Base-by-base conservation (phyloP, 2,113 vertebrate species). In the Prionailurus bengalensis region DNA sequence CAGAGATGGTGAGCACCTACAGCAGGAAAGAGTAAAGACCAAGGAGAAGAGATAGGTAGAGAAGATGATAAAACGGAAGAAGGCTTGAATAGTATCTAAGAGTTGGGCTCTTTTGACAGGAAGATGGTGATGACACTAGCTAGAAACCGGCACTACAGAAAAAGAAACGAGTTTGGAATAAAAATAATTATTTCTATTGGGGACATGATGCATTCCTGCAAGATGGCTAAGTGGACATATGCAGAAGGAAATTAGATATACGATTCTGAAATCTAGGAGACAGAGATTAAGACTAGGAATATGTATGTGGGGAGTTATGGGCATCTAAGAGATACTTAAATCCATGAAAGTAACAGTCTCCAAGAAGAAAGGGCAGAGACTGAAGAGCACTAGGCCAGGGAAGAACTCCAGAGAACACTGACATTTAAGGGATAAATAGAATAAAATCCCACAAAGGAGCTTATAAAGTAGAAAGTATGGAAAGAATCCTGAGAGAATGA, bases 131-230 rank as follows among this genome's bases (percentile, higher is more conserved):
- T 33, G 48, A 27, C 66, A 65, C 48, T 87, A 71, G 66, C 42
- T 76, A 80, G 27, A 94, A 88, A 84, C 11, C 84, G 78, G 13
- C 51, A 58, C 33, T 90, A 83, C 27, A 84, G 63, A 25, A 66
- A 66, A 53, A 66, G 39, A 95, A 74, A 83, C 39, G 73, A 48
- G 27, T 94, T 88, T 29, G 45, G 53, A 95, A 42, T 19, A 84
- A 42, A 97, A 95, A 89, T 45, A 84, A 53, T 92, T 45, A 89
- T 65, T 53, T 94, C 58, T n/a, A 4, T 76, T 89, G 63, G 89
- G 29, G 8, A 82, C 27, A 21, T 42, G 25, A 19, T 58, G 6
- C 36, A n/a, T 90, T 95, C 42, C n/a, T 89, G 2, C 58, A 70
- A 91, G 65, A 87, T 48, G 73, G 82, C 33, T 88, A 58, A 91